Evolutionary conservation across 2,888 invertebrate genomes (phyloP), one percentile per base, ranked within the genome.

Genomic region (Diarsia rubi): DNA sequence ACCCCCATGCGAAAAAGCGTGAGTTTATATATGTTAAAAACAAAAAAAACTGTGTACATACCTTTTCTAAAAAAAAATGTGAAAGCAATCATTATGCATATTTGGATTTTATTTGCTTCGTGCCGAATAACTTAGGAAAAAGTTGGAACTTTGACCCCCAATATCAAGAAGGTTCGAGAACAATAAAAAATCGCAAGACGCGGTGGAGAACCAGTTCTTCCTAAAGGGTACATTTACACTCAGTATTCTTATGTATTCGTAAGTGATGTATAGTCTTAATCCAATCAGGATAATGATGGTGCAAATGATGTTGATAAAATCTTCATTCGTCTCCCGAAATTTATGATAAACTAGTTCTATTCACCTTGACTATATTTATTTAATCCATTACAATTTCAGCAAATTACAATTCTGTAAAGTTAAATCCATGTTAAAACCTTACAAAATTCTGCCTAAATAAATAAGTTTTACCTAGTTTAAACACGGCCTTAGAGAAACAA

Each of bases 401-500:
- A 27, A 67, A 27, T 42, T 16, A 27, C 8, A 59, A 60, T 44
- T 62, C 31, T 45, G 27, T 14, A 11, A 76, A 68, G 27, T 69
- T n/a, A 27, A 54, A 45, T 74, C 62, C 19, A 42, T 44, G 9
- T 54, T 27, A 27, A 57, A 42, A 63, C 31, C 24, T 59, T 3
- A 47, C 37, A 27, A 31, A 77, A 44, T 63, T 69, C 69, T 21
- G 37, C 62, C 47, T 64, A 16, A 64, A 49, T 70, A 64, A 44
- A 27, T 52, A 31, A 45, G 9, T 45, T 62, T 52, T 49, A 76
- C 27, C 37, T 54, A 69, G 79, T 66, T 74, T 60, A 65, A 79
- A 42, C 62, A 62, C 62, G 42, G 54, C 62, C 42, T 60, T 16
- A 19, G 57, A 78, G 81, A 81, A 78, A 67, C 75, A 78, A 77